Percentiles rank a stretch among this genome's conserved stretches.
These are phyloP conservation scores for Carpatolechia fugitivella DNA, from an alignment of 2,888 invertebrate species.

Conservation along the genomic window DNA sequence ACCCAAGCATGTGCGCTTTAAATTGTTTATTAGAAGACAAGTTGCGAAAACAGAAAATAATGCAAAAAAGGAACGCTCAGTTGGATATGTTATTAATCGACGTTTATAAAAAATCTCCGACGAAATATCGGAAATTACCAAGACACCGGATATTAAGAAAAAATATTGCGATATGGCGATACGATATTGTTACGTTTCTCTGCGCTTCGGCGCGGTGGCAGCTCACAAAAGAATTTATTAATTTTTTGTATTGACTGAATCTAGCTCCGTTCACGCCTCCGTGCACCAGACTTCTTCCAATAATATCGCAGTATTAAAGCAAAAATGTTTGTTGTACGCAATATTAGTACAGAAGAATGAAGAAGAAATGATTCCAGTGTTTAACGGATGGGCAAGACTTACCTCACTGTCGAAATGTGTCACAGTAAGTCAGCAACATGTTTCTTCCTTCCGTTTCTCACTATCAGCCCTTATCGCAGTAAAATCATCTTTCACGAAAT, in stretches of 20 bases:
- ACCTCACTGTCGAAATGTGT: no score
- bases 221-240: constrained; percentile 1
- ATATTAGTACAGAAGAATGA: no score
- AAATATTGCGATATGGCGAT: neutral
- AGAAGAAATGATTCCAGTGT: no score
- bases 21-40: no score
- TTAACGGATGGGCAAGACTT: no score
- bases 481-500: no score
- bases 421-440: no score
- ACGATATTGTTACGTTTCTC: neutral
- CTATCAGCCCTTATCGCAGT: no score
- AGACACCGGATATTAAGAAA: constrained; percentile 28
- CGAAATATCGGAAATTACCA: constrained; percentile 18
- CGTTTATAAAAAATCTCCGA: neutral
- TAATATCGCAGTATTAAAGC: no score
- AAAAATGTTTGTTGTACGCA: no score
- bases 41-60: neutral
- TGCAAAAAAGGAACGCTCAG: neutral
- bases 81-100: neutral
- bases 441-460: no score
- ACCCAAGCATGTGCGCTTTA: no score
- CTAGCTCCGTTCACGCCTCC: neutral
- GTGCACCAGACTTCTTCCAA: neutral
- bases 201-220: neutral
- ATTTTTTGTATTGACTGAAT: neutral